These are phyloP conservation scores for Eupithecia centaureata DNA, from an alignment of 2,888 invertebrate genomes.

Conservation along the genomic window DNA sequence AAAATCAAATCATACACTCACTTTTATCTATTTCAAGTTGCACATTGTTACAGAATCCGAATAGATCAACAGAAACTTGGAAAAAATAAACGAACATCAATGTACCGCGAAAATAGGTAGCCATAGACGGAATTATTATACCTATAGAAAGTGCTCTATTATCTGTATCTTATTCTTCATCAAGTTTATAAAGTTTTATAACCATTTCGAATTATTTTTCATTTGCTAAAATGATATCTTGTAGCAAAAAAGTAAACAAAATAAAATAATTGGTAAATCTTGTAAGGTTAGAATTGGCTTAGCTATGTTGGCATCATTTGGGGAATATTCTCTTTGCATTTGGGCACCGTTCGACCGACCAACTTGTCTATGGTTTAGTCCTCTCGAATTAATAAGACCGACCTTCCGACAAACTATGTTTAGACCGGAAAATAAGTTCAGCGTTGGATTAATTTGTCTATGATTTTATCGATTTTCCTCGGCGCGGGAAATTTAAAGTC, in stretches of 20 bases:
- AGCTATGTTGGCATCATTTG: slow-evolving; percentile 20
- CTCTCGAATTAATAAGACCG: too few species aligned
- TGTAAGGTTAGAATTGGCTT: slow-evolving; percentile 27
- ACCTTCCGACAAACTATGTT: background rate
- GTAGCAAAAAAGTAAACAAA: background rate
- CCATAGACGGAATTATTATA: background rate
- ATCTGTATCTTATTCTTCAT: background rate
- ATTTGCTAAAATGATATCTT: background rate
- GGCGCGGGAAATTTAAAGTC: too few species aligned
- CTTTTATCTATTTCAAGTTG: background rate
- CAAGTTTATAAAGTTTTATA: background rate
- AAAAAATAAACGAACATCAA: slow-evolving; percentile 42
- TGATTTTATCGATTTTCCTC: background rate
- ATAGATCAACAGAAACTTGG: slow-evolving; percentile 54
- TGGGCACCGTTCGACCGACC: background rate
- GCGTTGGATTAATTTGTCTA: background rate
- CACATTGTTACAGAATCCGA: slow-evolving; percentile 33
- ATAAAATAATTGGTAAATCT: background rate
- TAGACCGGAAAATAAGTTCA: too few species aligned
- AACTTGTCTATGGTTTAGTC: slow-evolving; percentile 9
- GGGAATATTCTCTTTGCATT: too few species aligned
- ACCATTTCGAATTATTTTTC: background rate
- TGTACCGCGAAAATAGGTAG: slow-evolving; percentile 53
- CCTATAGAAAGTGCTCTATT: background rate
- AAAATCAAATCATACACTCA: background rate